Evolutionary conservation across 2,797 vertebrate species (phyloP), one percentile per base, ranked within the genome.

Genomic region (Lagorchestes hirsutus): DNA sequence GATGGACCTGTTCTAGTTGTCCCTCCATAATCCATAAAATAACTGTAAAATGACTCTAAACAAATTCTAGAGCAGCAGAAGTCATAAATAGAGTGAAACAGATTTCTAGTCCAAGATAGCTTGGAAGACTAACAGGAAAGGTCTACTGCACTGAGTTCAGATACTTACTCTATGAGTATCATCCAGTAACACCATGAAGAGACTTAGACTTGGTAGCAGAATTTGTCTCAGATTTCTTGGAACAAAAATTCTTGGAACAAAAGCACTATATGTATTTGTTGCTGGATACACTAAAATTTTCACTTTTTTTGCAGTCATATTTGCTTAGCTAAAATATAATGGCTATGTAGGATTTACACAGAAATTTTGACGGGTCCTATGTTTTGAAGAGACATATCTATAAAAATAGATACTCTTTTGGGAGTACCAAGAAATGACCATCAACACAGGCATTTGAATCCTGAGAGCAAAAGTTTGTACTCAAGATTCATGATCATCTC

Each of bases 401-500:
- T 94, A 98, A 97, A 98, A 40, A 96, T 58, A 94, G 96, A 96
- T 56, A 96, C 93, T 98, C 96, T 92, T 98, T 96, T 97, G 92
- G 97, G 93, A 93, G 95, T 98, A 96, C 96, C 93, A 98, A 95
- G 54, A 95, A 97, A 97, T 98, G 95, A 98, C 90, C 98, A 97
- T 97, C 94, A 94, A 67, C 96, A 92, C 55, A 94, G 0, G 4
- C 94, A 97, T 97, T 98, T 98, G 97, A 98, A 98, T 98, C 98
- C 54, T 93, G 95, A 97, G 96, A 98, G 95, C 90, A 95, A 98
- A 96, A 96, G 50, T 97, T 92, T 98, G 52, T 96, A 96, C 92
- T 97, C 96, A 97, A 97, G 96, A 98, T 98, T 98, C 97, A 97
- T 0, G 40, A 96, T 95, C 98, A 97, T 97, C 92, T 97, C 97